Percentiles rank a stretch among this genome's conserved stretches.
phyloP scores from a whole-genome alignment of 2,888 invertebrate species.

The Drosophila affinis region DNA sequence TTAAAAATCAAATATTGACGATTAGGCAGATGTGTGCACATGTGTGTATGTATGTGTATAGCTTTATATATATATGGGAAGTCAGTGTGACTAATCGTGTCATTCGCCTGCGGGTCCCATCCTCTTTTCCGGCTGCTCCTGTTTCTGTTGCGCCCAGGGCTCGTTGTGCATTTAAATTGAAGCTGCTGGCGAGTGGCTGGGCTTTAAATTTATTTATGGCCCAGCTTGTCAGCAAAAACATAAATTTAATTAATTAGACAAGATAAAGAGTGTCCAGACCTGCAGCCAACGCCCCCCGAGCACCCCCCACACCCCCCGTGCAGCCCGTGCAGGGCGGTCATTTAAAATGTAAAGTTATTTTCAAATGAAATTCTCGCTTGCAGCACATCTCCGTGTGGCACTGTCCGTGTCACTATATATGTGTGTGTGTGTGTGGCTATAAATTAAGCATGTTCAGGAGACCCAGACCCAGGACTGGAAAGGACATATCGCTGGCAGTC shows the following conservation, averaged over 20 bases:
- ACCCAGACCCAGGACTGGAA: slow-evolving; percentile 25
- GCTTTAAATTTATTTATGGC: slow-evolving; percentile 62
- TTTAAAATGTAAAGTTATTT: slow-evolving; percentile 60
- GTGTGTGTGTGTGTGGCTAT: slow-evolving; percentile 40
- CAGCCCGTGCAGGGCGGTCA: slow-evolving; percentile 2
- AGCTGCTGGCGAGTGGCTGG: slow-evolving; percentile 39
- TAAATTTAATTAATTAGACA: slow-evolving; percentile 74
- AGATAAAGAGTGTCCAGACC: slow-evolving; percentile 51
- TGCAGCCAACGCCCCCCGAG: neutral
- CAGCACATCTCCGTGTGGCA: slow-evolving; percentile 20
- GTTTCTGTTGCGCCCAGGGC: slow-evolving; percentile 23
- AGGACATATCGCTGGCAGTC: slow-evolving; percentile 22
- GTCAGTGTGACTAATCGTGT: slow-evolving; percentile 45
- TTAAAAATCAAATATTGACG: slow-evolving; percentile 73
- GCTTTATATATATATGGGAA: slow-evolving; percentile 6
- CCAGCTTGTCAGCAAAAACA: slow-evolving; percentile 61
- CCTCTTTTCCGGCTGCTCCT: slow-evolving; percentile 13
- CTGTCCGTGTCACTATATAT: neutral
- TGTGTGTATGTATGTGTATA: neutral
- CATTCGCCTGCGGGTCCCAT: slow-evolving; percentile 36
- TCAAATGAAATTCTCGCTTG: slow-evolving; percentile 54
- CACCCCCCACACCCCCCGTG: too few relatives aligned
- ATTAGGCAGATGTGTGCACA: slow-evolving; percentile 54
- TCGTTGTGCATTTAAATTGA: slow-evolving; percentile 49
- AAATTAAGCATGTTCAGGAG: slow-evolving; percentile 55